Evolutionary conservation across 2,113 vertebrate species (phyloP), one percentile per base, ranked within the genome.

Genomic region (Antigone vipio): DNA sequence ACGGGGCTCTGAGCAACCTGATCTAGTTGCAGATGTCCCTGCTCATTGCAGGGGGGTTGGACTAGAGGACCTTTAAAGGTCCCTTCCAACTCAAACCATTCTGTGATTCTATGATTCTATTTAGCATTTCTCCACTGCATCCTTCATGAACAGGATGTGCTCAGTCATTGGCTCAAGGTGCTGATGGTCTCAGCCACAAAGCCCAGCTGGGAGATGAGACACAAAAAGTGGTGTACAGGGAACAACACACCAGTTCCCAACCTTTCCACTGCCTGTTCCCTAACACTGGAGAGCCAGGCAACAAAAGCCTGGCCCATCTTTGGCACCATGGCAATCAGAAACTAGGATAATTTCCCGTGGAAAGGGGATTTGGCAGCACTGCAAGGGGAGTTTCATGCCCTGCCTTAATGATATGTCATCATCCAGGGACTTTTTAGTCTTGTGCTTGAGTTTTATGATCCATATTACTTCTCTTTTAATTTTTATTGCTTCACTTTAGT

Each of bases 401-500:
- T 73, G 26, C 78, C 72, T 93, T 81, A 84, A 86, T 0, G 42
- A 73, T 50, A 73, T 53, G 7, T 55, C 73, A 40, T 62, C 11
- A 9, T 63, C 90, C 2, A 0, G 76, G 82, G 92, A 69, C 80
- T 77, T 95, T 49, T 92, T 92, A 97, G 76, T 69, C 87, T 58
- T 66, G 21, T 77, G 53, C 88, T 95, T 96, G 93, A 22, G 75
- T 71, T 95, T 95, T 95, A 92, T 69, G 81, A 76, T 42, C 82
- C 66, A 1, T 88, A 45, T 93, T 87, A 92, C 84, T 94, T 96
- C 50, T 89, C 49, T 38, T 90, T 88, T 93, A 92, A 86, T 95
- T 96, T 90, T 93, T 89, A 97, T 82, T 50, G 72, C 79, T 85
- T 42, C 15, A 4, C 75, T 93, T 94, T 85, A 94, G 73, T 91